phyloP scores from a whole-genome alignment of 2,113 vertebrate species.

The Myanophis thanlyinensis region DNA sequence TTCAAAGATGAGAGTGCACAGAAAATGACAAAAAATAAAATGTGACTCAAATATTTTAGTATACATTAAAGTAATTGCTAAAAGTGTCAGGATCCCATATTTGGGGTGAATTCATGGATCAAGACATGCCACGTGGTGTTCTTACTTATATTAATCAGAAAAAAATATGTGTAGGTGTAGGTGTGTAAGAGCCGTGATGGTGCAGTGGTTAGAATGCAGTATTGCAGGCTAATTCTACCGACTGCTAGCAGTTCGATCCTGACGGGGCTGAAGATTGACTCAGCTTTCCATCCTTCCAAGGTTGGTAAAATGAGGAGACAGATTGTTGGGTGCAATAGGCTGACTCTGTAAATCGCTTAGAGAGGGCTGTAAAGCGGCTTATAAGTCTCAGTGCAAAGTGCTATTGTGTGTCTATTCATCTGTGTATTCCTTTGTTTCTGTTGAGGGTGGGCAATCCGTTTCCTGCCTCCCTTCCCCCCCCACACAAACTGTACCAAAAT shows the following conservation, averaged over 20 bases:
- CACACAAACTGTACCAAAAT: background rate
- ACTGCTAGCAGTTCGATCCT: background rate
- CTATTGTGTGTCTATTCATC: background rate
- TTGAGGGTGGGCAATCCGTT: background rate
- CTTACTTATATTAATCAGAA: background rate
- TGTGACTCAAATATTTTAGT: background rate
- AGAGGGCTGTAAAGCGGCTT: background rate
- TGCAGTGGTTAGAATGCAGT: background rate
- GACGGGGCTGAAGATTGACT: background rate
- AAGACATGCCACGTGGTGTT: background rate
- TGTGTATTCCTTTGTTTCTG: background rate
- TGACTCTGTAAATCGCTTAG: background rate
- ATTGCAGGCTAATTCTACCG: background rate
- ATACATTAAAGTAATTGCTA: background rate
- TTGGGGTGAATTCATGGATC: background rate
- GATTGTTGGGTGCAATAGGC: background rate
- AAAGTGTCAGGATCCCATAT: background rate
- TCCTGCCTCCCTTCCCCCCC: background rate
- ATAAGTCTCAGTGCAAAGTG: background rate
- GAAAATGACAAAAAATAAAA: background rate
- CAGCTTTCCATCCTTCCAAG: background rate
- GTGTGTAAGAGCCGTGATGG: background rate
- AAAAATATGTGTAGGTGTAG: background rate
- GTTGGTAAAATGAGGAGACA: background rate
- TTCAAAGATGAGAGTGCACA: too few species aligned